Evolutionary conservation across 2,113 vertebrate genomes (phyloP).

Genomic region (Phylloscopus trochiloides): DNA sequence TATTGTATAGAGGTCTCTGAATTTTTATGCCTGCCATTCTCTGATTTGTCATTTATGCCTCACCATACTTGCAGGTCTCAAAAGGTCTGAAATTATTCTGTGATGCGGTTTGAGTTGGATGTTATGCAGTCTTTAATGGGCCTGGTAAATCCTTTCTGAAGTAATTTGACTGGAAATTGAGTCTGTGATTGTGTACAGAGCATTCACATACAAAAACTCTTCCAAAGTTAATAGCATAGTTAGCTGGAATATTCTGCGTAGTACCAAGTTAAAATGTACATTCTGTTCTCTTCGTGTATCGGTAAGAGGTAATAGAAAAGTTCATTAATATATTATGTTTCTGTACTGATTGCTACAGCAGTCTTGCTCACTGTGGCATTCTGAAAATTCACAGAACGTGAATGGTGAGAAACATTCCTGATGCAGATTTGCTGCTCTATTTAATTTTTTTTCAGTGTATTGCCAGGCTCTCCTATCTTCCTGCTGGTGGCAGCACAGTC

Average conservation of each 20-base stretch:
- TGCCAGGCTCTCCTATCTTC: constrained; percentile 4
- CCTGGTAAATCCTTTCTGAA: constrained; percentile 11
- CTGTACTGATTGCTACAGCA: not conserved
- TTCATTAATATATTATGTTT: constrained; percentile 20
- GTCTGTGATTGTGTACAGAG: constrained; percentile 16
- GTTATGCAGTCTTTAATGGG: constrained; percentile 33
- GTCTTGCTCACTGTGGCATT: not conserved
- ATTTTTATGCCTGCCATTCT: constrained; percentile 23
- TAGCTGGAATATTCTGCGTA: not conserved
- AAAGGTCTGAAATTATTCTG: constrained; percentile 25
- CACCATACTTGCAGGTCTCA: not conserved
- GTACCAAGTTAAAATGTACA: constrained; percentile 9
- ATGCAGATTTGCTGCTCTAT: not conserved
- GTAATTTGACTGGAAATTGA: constrained; percentile 54
- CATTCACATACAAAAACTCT: constrained; percentile 7
- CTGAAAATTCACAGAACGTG: not conserved
- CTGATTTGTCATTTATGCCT: not conserved
- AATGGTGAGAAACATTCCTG: not conserved
- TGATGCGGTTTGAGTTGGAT: constrained; percentile 31
- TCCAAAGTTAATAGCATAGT: not conserved
- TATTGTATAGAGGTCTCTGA: constrained; percentile 21
- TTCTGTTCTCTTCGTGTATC: not conserved
- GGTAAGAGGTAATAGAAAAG: not conserved
- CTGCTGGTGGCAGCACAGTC: constrained; percentile 67
- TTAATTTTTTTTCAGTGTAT: not conserved